Base-by-base conservation (phyloP, 2,797 vertebrate species). In the Pseudopleuronectes americanus region DNA sequence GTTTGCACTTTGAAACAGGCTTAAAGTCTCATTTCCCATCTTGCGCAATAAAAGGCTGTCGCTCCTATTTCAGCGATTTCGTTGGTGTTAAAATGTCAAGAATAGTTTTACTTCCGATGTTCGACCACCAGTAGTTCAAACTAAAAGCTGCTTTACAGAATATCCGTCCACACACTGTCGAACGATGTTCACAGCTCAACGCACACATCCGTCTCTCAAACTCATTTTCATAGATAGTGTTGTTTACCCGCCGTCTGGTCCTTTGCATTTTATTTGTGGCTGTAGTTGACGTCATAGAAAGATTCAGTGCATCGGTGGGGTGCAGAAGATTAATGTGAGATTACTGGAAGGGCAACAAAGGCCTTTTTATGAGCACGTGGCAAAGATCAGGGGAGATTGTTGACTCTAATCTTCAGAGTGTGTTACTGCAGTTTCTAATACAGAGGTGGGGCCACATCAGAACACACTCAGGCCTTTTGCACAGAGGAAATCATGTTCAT, bases 211-310 rank as follows among this genome's bases (percentile, higher is more conserved):
- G 6, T 36, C 41, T 48, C 53, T 41, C 13, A 14, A 24, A 3
- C 59, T 77, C 3, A 65, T 85, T 86, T 83, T 76, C 77, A 80
- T 83, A 86, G 66, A 71, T 56, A 68, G 60, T 52, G 41, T 69
- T 19, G 43, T 58, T 57, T 14, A 52, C 47, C 64, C 48, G 24
- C 22, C 21, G 58, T 61, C 36, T 16, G 21, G 28, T 17, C 38
- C 38, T 83, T 84, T 81, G 79, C 61, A 64, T 75, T 53, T 84
- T 82, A 85, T 87, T 81, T 88, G 73, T 64, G 72, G 74, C 38
- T 6, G 60, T 1, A 21, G 77, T 41, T 70, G 23, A 70, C 70
- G 47, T 72, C 61, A 57, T 9, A 70, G 1, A 31, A 31, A 31
- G 28, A 80, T 57, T 38, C 60, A 24, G 12, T 12, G 12, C 10